A percentile compares a stretch with the other conserved stretches of the same genome.
These are phyloP conservation scores for Schizopygopsis pylzovi DNA, from an alignment of 2,797 vertebrate species.

Conservation along the genomic window DNA sequence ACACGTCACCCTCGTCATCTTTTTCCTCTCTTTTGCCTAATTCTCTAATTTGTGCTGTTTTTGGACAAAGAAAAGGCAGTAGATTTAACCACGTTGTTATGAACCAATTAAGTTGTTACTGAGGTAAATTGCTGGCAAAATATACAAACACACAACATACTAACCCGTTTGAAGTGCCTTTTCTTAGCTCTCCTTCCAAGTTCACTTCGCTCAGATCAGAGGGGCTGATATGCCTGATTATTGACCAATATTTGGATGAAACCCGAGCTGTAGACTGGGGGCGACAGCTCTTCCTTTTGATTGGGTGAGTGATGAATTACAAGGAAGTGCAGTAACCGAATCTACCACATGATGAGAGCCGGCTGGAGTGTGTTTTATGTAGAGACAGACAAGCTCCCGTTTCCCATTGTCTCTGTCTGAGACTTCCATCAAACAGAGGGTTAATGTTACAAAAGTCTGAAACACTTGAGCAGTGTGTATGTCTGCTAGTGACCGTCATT, in stretches of 20 bases:
- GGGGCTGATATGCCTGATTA: constrained; percentile 53
- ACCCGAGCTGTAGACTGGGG: constrained; percentile 52
- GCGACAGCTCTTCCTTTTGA: constrained; percentile 62
- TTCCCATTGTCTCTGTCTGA: constrained; percentile 55
- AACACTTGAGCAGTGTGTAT: constrained; percentile 40
- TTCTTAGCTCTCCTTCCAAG: constrained; percentile 43
- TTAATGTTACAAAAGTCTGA: constrained; percentile 56
- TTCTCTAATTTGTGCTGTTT: constrained; percentile 48
- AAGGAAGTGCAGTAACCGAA: constrained; percentile 58
- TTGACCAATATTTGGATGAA: constrained; percentile 57
- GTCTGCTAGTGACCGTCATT: constrained; percentile 45
- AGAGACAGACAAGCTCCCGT: constrained; percentile 45
- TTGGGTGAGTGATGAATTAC: constrained; percentile 62
- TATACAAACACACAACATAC: constrained; percentile 21
- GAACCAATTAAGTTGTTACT: constrained; percentile 52
- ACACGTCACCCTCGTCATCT: constrained; percentile 70
- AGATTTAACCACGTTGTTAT: constrained; percentile 48
- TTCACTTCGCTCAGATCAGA: constrained; percentile 40
- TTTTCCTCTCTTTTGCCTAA: constrained; percentile 41
- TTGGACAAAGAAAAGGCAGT: constrained; percentile 47
- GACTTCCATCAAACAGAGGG: constrained; percentile 42
- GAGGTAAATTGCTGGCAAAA: constrained; percentile 47
- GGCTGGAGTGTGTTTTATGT: constrained; percentile 44
- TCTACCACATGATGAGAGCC: constrained; percentile 36
- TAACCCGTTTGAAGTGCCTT: constrained; percentile 32